phyloP scores from a whole-genome alignment of 2,797 vertebrate species.

The Vultur gryphus region DNA sequence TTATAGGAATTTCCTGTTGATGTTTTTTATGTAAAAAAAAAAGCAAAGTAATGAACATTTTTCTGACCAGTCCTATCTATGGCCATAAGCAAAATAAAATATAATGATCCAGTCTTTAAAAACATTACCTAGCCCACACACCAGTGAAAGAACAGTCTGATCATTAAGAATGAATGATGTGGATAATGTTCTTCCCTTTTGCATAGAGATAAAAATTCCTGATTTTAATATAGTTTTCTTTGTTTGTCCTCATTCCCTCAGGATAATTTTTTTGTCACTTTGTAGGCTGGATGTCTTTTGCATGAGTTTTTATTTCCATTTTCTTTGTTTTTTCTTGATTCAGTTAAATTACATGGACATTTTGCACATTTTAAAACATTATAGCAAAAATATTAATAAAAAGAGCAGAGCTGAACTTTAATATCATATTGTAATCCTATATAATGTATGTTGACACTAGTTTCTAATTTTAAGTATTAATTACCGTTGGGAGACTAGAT shows the following conservation, averaged over 20 bases:
- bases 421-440: background rate
- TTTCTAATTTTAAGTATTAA: background rate
- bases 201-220: background rate
- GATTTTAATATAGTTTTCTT: background rate
- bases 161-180: background rate
- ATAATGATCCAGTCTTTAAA: background rate
- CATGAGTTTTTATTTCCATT: background rate
- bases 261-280: background rate
- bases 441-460: background rate
- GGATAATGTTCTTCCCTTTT: background rate
- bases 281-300: background rate
- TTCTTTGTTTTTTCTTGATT: background rate
- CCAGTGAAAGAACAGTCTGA: background rate
- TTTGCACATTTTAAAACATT: background rate
- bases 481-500: background rate
- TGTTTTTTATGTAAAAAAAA: background rate
- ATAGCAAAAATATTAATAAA: background rate
- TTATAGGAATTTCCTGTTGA: background rate
- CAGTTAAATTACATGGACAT: background rate
- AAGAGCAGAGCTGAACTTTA: background rate
- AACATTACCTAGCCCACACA: background rate
- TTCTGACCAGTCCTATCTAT: background rate
- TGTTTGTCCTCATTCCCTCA: background rate
- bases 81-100: background rate
- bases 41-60: background rate